phyloP scores from a whole-genome alignment of 2,888 invertebrate genomes.

The Nipponacmea schrenckii region DNA sequence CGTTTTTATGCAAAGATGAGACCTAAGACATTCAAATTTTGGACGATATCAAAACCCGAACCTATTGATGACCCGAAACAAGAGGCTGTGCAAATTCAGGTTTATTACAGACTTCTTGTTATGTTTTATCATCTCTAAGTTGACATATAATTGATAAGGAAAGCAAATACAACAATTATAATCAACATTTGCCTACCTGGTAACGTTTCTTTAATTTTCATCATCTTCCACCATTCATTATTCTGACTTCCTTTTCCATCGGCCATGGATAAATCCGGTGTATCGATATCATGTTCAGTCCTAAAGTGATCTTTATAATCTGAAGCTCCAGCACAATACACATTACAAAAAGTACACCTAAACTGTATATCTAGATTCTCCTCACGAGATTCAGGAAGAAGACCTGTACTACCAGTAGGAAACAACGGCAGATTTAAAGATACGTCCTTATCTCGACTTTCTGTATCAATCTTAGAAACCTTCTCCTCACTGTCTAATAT shows the following conservation, averaged over 20 bases:
- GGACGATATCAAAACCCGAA: too few species aligned
- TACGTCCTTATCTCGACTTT: slow-evolving; percentile 1
- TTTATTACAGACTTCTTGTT: too few species aligned
- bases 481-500: neutral
- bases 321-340: slow-evolving; percentile 37
- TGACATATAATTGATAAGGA: too few species aligned
- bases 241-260: slow-evolving; percentile 18
- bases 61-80: too few species aligned
- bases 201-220: slow-evolving; percentile 45
- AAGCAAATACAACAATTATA: too few species aligned
- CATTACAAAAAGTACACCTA: slow-evolving; percentile 43
- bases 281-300: slow-evolving; percentile 32
- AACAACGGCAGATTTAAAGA: slow-evolving; percentile 11
- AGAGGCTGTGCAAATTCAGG: too few species aligned
- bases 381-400: neutral
- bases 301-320: slow-evolving; percentile 46
- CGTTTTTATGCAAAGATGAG: too few species aligned
- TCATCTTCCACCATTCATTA: slow-evolving; percentile 50
- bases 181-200: slow-evolving; percentile 34
- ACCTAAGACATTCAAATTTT: too few species aligned
- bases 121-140: too few species aligned
- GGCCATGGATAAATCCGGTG: slow-evolving; percentile 15
- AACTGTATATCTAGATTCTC: slow-evolving; percentile 26
- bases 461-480: neutral
- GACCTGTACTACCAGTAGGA: neutral